A percentile compares a stretch with the other conserved stretches of the same genome.
Evolutionary conservation across 2,797 vertebrate genomes (phyloP).

Genomic region (Emydoidea blandingii): DNA sequence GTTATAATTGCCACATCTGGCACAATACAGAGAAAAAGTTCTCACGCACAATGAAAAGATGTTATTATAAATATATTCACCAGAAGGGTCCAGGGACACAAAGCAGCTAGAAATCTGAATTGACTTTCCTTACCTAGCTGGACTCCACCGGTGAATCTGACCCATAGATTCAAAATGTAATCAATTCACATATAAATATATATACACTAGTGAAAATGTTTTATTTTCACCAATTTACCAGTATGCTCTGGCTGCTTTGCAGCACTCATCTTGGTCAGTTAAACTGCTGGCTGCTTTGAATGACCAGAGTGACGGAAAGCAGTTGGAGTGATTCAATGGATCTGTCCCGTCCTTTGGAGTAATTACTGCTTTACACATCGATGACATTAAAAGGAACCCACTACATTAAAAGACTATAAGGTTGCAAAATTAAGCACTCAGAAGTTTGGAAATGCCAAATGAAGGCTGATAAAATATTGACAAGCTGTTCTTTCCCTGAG

Average conservation of each 20-base stretch:
- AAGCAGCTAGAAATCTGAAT: rapidly evolving
- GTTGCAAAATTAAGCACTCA: neutral
- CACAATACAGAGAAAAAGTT: rapidly evolving
- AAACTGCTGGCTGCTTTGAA: constrained; percentile 24
- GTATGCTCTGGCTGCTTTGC: neutral
- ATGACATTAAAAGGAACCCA: neutral
- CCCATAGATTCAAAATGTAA: neutral
- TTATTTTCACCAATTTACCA: constrained; percentile 8
- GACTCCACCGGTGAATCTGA: neutral
- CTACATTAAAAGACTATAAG: neutral
- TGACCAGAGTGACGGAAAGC: neutral
- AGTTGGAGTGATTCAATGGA: constrained; percentile 31
- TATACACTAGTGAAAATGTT: rapidly evolving
- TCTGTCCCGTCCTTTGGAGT: neutral
- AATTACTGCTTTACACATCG: neutral
- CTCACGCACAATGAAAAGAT: rapidly evolving
- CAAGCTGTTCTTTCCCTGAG: neutral
- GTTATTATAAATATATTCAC: constrained; percentile 4
- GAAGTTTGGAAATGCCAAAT: neutral
- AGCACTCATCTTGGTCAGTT: neutral
- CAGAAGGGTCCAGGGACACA: neutral
- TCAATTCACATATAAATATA: neutral
- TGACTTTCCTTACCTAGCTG: constrained; percentile 4
- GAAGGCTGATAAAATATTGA: neutral
- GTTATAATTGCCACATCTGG: neutral